Evolutionary conservation across 2,113 vertebrate genomes (phyloP).

Genomic region (Agapornis roseicollis): DNA sequence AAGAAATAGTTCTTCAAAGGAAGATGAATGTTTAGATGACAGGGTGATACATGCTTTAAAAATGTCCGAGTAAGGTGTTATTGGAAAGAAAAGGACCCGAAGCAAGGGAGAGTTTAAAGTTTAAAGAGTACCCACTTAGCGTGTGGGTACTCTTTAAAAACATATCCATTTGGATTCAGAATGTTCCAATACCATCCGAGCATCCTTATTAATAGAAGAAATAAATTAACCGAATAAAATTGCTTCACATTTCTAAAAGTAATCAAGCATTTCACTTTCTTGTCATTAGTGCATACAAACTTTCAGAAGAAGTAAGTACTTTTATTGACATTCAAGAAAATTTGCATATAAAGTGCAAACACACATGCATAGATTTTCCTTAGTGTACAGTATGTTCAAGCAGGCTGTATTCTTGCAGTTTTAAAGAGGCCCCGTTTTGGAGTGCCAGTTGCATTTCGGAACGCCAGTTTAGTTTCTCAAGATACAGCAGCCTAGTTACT

Average conservation of each 20-base stretch:
- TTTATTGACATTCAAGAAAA: neutral
- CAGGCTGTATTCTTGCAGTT: neutral
- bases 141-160: neutral
- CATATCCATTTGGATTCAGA: neutral
- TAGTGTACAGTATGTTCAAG: neutral
- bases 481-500: neutral
- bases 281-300: neutral
- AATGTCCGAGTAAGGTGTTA: neutral
- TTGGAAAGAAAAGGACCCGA: neutral
- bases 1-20: neutral
- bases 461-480: neutral
- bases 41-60: neutral
- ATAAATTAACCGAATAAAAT: neutral
- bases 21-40: neutral
- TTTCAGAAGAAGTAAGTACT: neutral
- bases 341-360: neutral
- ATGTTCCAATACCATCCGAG: neutral
- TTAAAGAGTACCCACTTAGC: neutral
- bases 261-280: neutral
- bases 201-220: neutral
- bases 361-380: neutral
- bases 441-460: neutral
- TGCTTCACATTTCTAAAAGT: neutral
- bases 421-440: neutral
- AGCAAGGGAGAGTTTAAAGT: neutral